phyloP scores from a whole-genome alignment of 2,797 vertebrate species.

The Protosalanx chinensis region DNA sequence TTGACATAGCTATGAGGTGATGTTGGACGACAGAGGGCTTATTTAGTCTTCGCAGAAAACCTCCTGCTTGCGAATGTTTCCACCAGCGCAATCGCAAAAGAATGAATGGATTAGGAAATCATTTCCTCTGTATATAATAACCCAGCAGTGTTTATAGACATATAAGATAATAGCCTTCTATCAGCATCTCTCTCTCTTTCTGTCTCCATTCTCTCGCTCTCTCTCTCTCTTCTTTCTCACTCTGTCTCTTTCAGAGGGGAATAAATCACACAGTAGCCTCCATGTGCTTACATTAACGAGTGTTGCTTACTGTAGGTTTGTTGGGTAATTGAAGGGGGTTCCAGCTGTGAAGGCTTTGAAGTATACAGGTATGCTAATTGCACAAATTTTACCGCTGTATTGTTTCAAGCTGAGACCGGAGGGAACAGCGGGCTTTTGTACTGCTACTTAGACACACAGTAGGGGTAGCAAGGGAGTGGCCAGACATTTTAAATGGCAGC shows the following conservation, averaged over 20 bases:
- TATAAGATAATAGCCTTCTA: slow-evolving; percentile 24
- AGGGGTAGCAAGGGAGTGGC: neutral
- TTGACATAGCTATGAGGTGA: slow-evolving; percentile 46
- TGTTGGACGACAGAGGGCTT: slow-evolving; percentile 1
- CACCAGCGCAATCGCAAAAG: slow-evolving; percentile 40
- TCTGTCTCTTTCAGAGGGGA: neutral
- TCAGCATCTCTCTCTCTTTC: neutral
- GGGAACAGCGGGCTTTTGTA: neutral
- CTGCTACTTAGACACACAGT: neutral
- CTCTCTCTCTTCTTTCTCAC: neutral
- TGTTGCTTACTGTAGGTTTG: slow-evolving; percentile 15
- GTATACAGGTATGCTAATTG: slow-evolving; percentile 15
- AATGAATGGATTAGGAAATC: slow-evolving; percentile 41
- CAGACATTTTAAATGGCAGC: slow-evolving; percentile 3
- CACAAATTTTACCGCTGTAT: slow-evolving; percentile 9
- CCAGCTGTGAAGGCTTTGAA: slow-evolving; percentile 15
- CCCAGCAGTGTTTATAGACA: slow-evolving; percentile 48
- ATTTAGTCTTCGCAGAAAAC: slow-evolving; percentile 12
- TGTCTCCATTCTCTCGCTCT: neutral
- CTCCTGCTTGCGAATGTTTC: slow-evolving; percentile 14
- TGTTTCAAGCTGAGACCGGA: slow-evolving; percentile 16
- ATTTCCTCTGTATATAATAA: slow-evolving; percentile 61
- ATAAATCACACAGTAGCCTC: slow-evolving; percentile 2
- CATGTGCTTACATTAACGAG: slow-evolving; percentile 11
- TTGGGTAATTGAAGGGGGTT: neutral